Base-by-base conservation (phyloP, 2,888 invertebrate species). In the Philopedon plagiatum region DNA sequence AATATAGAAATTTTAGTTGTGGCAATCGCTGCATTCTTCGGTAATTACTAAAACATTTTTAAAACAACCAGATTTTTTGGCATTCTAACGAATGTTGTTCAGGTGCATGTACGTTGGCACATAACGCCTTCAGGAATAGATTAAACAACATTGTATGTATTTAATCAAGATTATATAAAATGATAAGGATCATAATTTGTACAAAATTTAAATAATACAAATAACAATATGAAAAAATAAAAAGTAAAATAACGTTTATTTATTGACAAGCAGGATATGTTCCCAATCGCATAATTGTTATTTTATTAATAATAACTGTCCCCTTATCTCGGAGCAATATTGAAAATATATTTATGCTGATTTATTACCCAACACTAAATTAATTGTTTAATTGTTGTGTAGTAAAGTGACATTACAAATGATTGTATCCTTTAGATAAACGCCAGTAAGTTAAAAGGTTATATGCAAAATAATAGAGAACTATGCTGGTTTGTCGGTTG, bases 321-420 rank as follows among this genome's bases (percentile, higher is more conserved):
- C 18, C 51, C 51, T 61, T 63, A 39, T 58, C 64, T 63, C 13
- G 58, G 37, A 44, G 57, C 32, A 58, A 64, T 64, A 64, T 64
- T 49, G 58, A 58, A 64, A 41, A 62, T n/a, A 37, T 51, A 54
- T 61, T 61, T 64, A 51, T 64, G 56, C 21, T 65, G 71, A 71
- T 71, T 71, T 71, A 71, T 71, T 61, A 51, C 26, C 32, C 32
- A 49, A 34, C 32, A 61, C 60, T 54, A 71, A 67, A 71, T 71
- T 71, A 71, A 71, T 71, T 71, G 71, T 71, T 71, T 71, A 71
- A 71, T 71, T 67, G 71, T 71, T 71, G 61, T 71, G 51, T 39
- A 54, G 46, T 32, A 29, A 41, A 54, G 66, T 67, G 71, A 71
- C 71, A 71, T 65, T 62, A 66, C 51, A 37, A 71, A 62, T 65